Evolutionary conservation across 2,797 vertebrate species (phyloP).

Genomic region (Amazona ochrocephala): DNA sequence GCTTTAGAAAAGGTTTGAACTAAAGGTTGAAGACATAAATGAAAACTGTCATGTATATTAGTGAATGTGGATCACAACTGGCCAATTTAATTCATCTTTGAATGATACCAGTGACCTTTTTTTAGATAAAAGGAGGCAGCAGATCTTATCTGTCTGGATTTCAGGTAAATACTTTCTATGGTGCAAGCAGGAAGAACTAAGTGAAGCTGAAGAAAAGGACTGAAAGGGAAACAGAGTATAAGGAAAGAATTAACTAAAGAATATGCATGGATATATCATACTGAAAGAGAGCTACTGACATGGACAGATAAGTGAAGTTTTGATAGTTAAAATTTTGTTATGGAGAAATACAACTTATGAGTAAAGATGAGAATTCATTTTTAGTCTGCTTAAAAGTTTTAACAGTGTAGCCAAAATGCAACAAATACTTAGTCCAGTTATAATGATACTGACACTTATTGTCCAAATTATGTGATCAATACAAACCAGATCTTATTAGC

Average conservation of each 20-base stretch:
- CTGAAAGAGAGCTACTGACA: background rate
- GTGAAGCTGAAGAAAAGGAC: background rate
- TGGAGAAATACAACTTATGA: background rate
- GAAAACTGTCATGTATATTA: background rate
- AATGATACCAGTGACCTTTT: background rate
- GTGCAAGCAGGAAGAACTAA: background rate
- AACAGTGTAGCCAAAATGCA: background rate
- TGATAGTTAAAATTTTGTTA: background rate
- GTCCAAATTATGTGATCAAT: background rate
- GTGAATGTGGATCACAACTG: background rate
- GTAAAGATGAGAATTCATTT: background rate
- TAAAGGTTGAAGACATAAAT: background rate
- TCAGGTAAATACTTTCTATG: background rate
- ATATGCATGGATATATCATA: background rate
- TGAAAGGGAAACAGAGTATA: background rate
- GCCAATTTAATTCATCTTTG: background rate
- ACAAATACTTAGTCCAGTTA: background rate
- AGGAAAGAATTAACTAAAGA: background rate
- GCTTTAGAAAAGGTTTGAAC: background rate
- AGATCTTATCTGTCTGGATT: background rate
- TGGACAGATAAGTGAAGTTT: background rate
- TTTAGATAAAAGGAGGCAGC: background rate
- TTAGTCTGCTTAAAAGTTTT: background rate
- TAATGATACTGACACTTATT: background rate
- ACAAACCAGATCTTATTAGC: background rate